Evolutionary conservation across 64 coral and sea anemone species (phyloP).

Genomic region (Actinia equina): DNA sequence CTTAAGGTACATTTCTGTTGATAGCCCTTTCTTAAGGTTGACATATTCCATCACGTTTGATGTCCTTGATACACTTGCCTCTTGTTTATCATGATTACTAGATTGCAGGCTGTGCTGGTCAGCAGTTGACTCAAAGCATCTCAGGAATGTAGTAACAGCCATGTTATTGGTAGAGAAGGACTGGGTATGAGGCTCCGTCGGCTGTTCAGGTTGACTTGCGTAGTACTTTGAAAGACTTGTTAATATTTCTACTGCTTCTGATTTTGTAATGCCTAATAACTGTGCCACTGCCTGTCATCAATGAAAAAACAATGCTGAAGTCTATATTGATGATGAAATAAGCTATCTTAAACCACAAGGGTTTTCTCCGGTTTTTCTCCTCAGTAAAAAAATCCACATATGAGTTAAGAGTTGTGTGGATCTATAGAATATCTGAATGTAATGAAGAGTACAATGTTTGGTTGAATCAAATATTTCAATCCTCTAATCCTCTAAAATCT

Average conservation of each 20-base stretch:
- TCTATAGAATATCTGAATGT: too few species aligned
- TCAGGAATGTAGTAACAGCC: conserved; percentile 41
- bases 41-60: not conserved
- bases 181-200: not conserved
- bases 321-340: too few species aligned
- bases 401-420: too few species aligned
- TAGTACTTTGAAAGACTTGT: not conserved
- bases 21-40: conserved; percentile 45
- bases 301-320: not conserved
- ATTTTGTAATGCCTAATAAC: conserved; percentile 62
- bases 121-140: conserved; percentile 62
- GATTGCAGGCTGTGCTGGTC: not conserved
- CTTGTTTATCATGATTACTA: conserved; percentile 21
- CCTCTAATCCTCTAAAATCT: too few species aligned
- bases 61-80: conserved; percentile 14
- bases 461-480: too few species aligned
- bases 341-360: too few species aligned
- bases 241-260: conserved; percentile 70
- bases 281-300: conserved; percentile 39
- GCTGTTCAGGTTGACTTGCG: conserved; percentile 1
- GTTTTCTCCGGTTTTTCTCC: too few species aligned
- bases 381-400: too few species aligned
- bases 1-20: conserved; percentile 49
- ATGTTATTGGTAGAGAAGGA: not conserved
- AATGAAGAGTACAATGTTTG: too few species aligned